These are phyloP conservation scores for Nomada flava DNA, from an alignment of 2,888 invertebrate species.

Conservation along the genomic window DNA sequence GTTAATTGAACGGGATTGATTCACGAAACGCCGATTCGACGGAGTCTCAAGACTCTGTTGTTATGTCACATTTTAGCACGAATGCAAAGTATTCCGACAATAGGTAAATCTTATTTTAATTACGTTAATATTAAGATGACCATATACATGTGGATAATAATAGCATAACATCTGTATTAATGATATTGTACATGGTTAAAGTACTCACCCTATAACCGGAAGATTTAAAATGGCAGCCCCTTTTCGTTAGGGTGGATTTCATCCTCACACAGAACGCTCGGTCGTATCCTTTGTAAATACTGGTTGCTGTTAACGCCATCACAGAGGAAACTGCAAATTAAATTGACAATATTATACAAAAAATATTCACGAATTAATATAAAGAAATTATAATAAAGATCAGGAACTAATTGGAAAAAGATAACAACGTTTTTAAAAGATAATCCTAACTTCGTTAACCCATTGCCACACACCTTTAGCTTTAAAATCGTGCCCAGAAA, in stretches of 20 bases:
- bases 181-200: too few species aligned
- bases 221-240: slow-evolving; percentile 98
- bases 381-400: too few species aligned
- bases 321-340: slow-evolving; percentile 90
- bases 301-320: slow-evolving; percentile 91
- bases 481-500: too few species aligned
- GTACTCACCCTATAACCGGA: slow-evolving; percentile 96
- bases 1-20: slow-evolving; percentile 36
- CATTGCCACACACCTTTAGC: too few species aligned
- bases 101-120: too few species aligned
- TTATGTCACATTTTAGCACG: not conserved
- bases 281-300: slow-evolving; percentile 93
- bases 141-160: not conserved
- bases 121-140: too few species aligned
- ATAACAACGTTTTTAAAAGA: not conserved
- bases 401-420: too few species aligned
- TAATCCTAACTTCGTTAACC: too few species aligned
- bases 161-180: not conserved
- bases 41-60: too few species aligned
- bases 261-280: slow-evolving; percentile 97
- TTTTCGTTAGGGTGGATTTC: slow-evolving; percentile 98
- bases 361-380: not conserved
- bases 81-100: not conserved
- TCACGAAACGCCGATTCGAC: not conserved
- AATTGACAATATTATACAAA: slow-evolving; percentile 49